A percentile compares a stretch with the other conserved stretches of the same genome.
phyloP scores from a whole-genome alignment of 2,888 invertebrate species.

The Noctua janthina region DNA sequence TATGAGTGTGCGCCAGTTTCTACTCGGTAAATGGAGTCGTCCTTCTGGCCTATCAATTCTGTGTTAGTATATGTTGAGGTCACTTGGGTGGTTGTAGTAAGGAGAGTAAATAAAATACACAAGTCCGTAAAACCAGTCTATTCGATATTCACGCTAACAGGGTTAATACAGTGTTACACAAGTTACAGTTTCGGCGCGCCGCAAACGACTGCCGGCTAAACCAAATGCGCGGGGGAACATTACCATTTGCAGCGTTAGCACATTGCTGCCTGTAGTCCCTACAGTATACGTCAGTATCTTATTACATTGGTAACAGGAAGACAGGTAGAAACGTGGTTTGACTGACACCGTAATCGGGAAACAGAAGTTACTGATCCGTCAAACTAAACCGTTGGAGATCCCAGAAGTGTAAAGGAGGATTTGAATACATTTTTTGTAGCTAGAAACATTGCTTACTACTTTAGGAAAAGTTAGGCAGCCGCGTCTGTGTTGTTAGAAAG shows the following conservation, averaged over 20 bases:
- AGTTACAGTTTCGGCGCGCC: too few species aligned
- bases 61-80: too few species aligned
- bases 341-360: conserved; percentile 7
- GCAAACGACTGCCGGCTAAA: too few species aligned
- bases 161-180: too few species aligned
- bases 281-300: not conserved
- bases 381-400: not conserved
- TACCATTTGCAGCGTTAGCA: too few species aligned
- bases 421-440: not conserved
- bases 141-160: too few species aligned
- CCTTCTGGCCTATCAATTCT: not conserved
- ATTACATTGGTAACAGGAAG: conserved; percentile 5
- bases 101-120: too few species aligned
- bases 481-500: too few species aligned
- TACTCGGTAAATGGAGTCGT: not conserved
- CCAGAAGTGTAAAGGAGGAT: not conserved
- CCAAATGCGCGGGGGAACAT: too few species aligned
- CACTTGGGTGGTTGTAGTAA: too few species aligned
- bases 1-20: not conserved
- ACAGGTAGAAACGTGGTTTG: not conserved
- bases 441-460: not conserved
- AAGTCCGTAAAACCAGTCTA: too few species aligned
- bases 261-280: too few species aligned
- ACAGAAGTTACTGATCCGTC: not conserved
- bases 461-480: not conserved